Percentiles rank a stretch among this genome's conserved stretches.
Conservation (phyloP, 2,797 vertebrate species). For the Aphelocoma californica region DNA sequence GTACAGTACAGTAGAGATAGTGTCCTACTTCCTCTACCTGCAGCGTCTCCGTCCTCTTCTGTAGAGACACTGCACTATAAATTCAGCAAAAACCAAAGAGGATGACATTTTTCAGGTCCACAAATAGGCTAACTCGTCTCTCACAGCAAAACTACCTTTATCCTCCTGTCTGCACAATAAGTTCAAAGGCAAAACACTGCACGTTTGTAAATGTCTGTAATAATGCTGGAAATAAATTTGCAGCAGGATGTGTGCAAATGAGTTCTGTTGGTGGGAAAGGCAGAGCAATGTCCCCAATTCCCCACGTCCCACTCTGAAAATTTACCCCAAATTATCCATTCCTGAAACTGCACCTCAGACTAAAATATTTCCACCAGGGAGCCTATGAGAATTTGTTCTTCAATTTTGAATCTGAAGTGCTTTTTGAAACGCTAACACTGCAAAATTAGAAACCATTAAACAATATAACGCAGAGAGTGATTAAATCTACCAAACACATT, state of each 20-base stretch:
- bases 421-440: conserved; percentile 72
- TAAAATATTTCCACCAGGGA: conserved; percentile 71
- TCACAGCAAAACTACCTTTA: conserved; percentile 36
- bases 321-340: conserved; percentile 72
- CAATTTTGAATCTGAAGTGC: conserved; percentile 74
- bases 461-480: conserved; percentile 77
- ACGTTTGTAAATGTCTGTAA: conserved; percentile 34
- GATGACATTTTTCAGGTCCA: conserved; percentile 39
- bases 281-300: conserved; percentile 59
- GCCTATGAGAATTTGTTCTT: conserved; percentile 71
- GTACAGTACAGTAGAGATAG: conserved; percentile 63
- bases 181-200: conserved; percentile 27
- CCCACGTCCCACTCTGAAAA: conserved; percentile 65
- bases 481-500: conserved; percentile 78
- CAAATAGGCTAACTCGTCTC: conserved; percentile 40
- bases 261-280: conserved; percentile 50
- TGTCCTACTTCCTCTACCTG: conserved; percentile 67
- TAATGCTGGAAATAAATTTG: conserved; percentile 54
- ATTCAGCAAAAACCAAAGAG: conserved; percentile 38
- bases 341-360: conserved; percentile 74
- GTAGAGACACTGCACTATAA: conserved; percentile 18
- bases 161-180: conserved; percentile 32
- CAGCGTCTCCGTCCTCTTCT: conserved; percentile 6
- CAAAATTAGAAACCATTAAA: conserved; percentile 81
- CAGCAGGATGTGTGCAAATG: conserved; percentile 55